Base-by-base conservation (phyloP, 2,888 invertebrate genomes). In the Phyllotreta cruciferae region DNA sequence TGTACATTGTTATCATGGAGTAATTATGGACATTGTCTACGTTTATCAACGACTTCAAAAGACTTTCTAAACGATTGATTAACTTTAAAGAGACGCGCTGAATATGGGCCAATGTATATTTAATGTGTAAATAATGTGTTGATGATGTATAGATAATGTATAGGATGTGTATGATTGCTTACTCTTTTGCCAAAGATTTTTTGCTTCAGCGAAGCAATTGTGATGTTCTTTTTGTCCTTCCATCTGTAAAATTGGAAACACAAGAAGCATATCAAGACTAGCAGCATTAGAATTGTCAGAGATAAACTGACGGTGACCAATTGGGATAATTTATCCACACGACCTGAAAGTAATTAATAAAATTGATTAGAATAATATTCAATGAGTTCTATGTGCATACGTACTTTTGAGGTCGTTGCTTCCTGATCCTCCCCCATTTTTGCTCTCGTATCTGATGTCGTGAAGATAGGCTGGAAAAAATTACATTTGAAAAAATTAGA, bases 171-270 rank as follows among this genome's bases (percentile, higher is more conserved):
- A 36, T 11, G 35, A 6, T 37, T 13, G 38, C 13, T 56, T 67
- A 78, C 78, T 71, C 75, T 73, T 62, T 72, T 77, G 6, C 64
- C 65, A 37, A 77, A 74, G 11, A 79, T 56, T 68, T 78, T 78
- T 11, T 71, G 69, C 62, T 74, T 76, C 5, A 80, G 65, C 42
- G 70, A 75, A 38, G 71, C 70, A 45, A 77, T 64, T n/a, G 78
- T 79, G 49, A 80, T 74, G 65, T 78, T 76, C 62, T 79, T 78
- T 68, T 78, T 79, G 6, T 73, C 72, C 69, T 78, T 79, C 79
- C 80, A 80, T 72, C 76, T 68, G 64, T 76, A 78, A 3, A 78
- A 61, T 70, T 76, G 78, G 44, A 80, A 69, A 35, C 66, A 61
- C 2, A 77, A 42, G 4, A 78, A 69, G 35, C 68, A 36, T 3